Base-by-base conservation (phyloP, 1,140 invertebrate species). In the Drosophila kanapiae region DNA sequence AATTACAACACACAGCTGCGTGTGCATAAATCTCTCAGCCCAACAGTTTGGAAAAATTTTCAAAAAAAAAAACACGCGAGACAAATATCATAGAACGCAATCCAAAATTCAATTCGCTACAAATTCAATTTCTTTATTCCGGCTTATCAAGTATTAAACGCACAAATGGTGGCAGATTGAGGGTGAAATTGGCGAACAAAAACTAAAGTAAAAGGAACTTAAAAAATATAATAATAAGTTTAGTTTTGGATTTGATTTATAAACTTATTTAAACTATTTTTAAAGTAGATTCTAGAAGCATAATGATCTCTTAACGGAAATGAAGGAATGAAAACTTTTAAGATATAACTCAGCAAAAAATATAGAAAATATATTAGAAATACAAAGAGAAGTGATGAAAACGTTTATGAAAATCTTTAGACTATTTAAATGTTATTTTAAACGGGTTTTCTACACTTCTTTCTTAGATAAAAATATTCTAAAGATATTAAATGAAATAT, bases 1-100 rank as follows among this genome's bases (percentile, higher is more conserved):
- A 88, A 88, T 88, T 88, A 88, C 84, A 84, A 88, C 85, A 87
- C 80, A 84, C 85, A 88, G 84, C 83, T 88, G 85, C 84, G 80
- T 88, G 81, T 84, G 85, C 84, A 88, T 88, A 90, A 88, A 88
- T 88, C 84, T 88, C 77, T 37, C 42, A 27, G 14, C 23, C 62
- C 61, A 62, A 57, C 74, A 71, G 65, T 81, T 84, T 70, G 42
- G 61, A 72, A 71, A 87, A 76, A 64, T 71, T 65, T 61, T 31
- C 6, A 57, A 59, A 29, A 23, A 68, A 80, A 76, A 82, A 64
- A 71, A 40, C 27, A 48, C 2, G 13, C 40, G 9, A 43, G 11
- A 27, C 31, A 38, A 38, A 63, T 62, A 42, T 51, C 35, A 49
- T 49, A 49, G 54, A 49, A 65, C 6, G 65, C 75, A 79, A 71